A percentile compares a stretch with the other conserved stretches of the same genome.
phyloP scores from a whole-genome alignment of 2,888 invertebrate species.

The Ophion costatus region DNA sequence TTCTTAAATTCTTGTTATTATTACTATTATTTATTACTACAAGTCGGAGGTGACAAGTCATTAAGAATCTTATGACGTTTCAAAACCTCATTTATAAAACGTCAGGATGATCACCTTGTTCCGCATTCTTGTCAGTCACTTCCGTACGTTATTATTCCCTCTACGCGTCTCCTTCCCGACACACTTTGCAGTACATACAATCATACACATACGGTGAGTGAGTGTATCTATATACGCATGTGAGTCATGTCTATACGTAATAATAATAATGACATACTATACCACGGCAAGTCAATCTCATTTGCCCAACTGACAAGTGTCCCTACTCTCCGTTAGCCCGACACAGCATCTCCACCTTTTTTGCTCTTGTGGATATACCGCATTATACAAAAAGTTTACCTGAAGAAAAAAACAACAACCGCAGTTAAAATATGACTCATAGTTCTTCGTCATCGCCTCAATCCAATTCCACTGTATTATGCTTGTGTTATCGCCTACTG shows the following conservation, averaged over 20 bases:
- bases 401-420: too few species aligned
- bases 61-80: constrained; percentile 47
- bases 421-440: too few species aligned
- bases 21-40: not conserved
- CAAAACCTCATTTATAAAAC: constrained; percentile 22
- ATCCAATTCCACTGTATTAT: too few species aligned
- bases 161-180: not conserved
- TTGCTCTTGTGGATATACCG: not conserved
- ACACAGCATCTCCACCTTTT: not conserved
- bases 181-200: not conserved
- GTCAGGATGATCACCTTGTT: constrained; percentile 37
- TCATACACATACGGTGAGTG: not conserved
- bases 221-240: not conserved
- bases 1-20: constrained; percentile 9
- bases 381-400: not conserved
- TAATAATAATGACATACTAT: not conserved
- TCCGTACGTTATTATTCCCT: constrained; percentile 18
- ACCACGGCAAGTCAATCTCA: not conserved
- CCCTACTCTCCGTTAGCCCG: not conserved
- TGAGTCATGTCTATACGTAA: constrained; percentile 16
- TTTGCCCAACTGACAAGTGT: not conserved
- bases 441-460: too few species aligned
- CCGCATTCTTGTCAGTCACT: constrained; percentile 53
- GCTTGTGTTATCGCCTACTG: too few species aligned
- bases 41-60: constrained; percentile 30